Evolutionary conservation across 2,797 vertebrate species (phyloP).

Genomic region (Hoplostethus atlanticus): DNA sequence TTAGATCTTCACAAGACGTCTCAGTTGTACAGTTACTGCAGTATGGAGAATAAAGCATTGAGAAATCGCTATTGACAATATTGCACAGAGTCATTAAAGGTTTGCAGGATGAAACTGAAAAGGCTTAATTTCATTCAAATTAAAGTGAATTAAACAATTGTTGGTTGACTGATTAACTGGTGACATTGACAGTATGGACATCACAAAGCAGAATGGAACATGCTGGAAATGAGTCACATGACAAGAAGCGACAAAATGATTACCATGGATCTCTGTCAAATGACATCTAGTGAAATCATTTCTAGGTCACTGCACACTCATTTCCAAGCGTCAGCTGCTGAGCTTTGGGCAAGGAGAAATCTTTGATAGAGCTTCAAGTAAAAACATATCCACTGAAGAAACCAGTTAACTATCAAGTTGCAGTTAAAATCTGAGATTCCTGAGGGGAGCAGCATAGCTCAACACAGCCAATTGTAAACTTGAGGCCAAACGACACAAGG

Average conservation of each 20-base stretch:
- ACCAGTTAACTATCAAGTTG: slow-evolving; percentile 21
- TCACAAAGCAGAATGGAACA: slow-evolving; percentile 69
- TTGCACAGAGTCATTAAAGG: slow-evolving; percentile 13
- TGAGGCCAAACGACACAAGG: slow-evolving; percentile 49
- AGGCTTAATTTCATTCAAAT: slow-evolving; percentile 5
- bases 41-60: slow-evolving; percentile 22
- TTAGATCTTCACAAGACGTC: slow-evolving; percentile 9
- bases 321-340: slow-evolving; percentile 66
- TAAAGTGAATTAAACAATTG: slow-evolving; percentile 18
- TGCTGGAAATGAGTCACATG: slow-evolving; percentile 71
- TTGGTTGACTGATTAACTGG: slow-evolving; percentile 40
- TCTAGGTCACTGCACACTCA: slow-evolving; percentile 84
- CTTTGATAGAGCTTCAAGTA: slow-evolving; percentile 16
- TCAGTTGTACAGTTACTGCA: slow-evolving; percentile 16
- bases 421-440: slow-evolving; percentile 2
- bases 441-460: slow-evolving; percentile 22
- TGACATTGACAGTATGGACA: slow-evolving; percentile 40
- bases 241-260: slow-evolving; percentile 62
- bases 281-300: slow-evolving; percentile 65
- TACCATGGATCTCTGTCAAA: slow-evolving; percentile 71
- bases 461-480: slow-evolving; percentile 56
- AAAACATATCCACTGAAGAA: slow-evolving; percentile 7
- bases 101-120: slow-evolving; percentile 23
- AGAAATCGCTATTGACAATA: slow-evolving; percentile 26
- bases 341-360: slow-evolving; percentile 25